Percentiles rank a stretch among this genome's conserved stretches.
phyloP scores from a whole-genome alignment of 2,113 vertebrate species.

The Cettia cetti region DNA sequence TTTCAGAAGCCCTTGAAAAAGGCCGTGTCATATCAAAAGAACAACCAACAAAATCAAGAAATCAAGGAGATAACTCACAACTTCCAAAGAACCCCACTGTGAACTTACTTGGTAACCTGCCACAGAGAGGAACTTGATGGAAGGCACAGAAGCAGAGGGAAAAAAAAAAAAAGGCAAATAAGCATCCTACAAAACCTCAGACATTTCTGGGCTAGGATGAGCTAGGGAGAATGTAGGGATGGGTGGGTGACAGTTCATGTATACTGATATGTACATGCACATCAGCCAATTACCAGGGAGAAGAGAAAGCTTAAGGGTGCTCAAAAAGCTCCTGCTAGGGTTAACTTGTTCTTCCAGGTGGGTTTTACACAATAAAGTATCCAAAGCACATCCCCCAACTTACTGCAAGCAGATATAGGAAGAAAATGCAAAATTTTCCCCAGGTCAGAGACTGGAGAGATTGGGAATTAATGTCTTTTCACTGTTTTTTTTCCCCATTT shows the following conservation, averaged over 20 bases:
- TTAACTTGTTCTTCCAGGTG: background rate
- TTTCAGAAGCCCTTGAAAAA: background rate
- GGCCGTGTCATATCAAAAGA: background rate
- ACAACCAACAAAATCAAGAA: background rate
- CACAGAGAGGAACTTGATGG: background rate
- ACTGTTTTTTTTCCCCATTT: background rate
- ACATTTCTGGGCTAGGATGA: background rate
- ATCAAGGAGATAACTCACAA: background rate
- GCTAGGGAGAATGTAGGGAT: background rate
- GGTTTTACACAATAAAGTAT: background rate
- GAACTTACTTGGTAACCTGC: background rate
- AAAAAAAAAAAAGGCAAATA: background rate
- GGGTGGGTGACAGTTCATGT: background rate
- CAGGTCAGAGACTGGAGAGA: background rate
- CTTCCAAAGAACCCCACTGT: background rate
- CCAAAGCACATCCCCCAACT: background rate
- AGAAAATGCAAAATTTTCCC: background rate
- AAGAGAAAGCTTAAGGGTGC: background rate
- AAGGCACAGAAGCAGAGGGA: background rate
- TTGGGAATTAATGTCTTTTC: background rate
- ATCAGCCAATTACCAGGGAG: background rate
- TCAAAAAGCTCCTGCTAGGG: background rate
- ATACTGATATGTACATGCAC: rapidly evolving
- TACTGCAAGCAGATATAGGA: background rate
- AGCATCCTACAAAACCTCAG: background rate